Base-by-base conservation (phyloP, 2,888 invertebrate species). In the Bibio marci region DNA sequence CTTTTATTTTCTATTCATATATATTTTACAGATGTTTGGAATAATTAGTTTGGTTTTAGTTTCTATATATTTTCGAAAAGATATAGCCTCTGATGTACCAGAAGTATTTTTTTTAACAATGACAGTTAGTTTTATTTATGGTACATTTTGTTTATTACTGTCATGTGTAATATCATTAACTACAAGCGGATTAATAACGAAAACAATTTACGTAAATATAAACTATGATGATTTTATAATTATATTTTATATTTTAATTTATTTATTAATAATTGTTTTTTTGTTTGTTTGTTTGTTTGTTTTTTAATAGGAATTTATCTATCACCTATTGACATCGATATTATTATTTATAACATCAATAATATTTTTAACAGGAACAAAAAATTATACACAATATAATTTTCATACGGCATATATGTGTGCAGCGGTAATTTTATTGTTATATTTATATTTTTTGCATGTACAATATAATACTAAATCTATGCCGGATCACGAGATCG, bases 301-400 rank as follows among this genome's bases (percentile, higher is more conserved):
- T n/a, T n/a, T n/a, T 43, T 67, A 71, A 32, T 63, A 87, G 87
- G 86, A 87, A 67, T 70, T 85, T 40, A 67, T 87, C 44, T 88
- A 81, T 52, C 87, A 88, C 49, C 68, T 74, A 7, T 61, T 81
- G 41, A 86, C 77, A 3, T 80, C 75, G 49, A 63, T 81, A 39
- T 59, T 87, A 40, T 70, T 82, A 47, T 56, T 87, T 35, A 71
- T 76, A 38, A 77, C 82, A 4, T 75, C 80, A 8, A 56, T 80
- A 35, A 70, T 73, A 2, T 66, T 85, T 27, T 53, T 86, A 12
- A 68, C 81, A 33, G 70, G 76, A 54, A 65, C 81, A 12, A 58
- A 54, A 1, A 72, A 73, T 47, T 65, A 69, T 41, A 56, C 58
- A 48, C 67, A 62, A 45, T 55, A 53, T 32, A 61, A 62, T 39